Evolutionary conservation across 2,888 invertebrate genomes (phyloP), one percentile per base, ranked within the genome.

Genomic region (Papilio gigon): DNA sequence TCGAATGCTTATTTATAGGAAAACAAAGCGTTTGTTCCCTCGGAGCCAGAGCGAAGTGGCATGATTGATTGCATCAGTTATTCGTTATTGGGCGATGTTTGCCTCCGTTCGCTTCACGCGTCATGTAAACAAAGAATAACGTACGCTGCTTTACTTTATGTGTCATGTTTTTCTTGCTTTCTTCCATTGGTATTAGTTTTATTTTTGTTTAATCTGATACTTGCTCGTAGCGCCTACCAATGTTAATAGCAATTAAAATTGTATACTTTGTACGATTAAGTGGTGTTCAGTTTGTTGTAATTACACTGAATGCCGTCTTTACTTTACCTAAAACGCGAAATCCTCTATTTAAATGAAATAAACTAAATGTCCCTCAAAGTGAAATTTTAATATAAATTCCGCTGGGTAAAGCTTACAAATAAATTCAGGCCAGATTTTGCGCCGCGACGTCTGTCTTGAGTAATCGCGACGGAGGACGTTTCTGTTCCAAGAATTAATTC

Each of bases 371-470:
- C 25, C 44, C 30, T 53, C 20, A 20, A 62, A 58, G 20, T 56
- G 56, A 62, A 65, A 70, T 62, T 60, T 69, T 62, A 62, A 69
- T 69, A 62, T 70, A 62, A 70, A 66, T 70, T 62, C 65, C 61
- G 37, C 27, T 66, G 20, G 56, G 65, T 44, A 62, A 65, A 62
- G 69, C 61, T 42, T 62, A 65, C 69, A 62, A 70, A 69, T 65
- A 61, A 70, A 65, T 70, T 62, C 62, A 62, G 20, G 33, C 56
- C 35, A 35, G 65, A 61, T 66, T 66, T 17, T 44, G 40, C 47
- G 42, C 44, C 62, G 61, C 61, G 44, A 62, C 58, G 56, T 62
- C 53, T 70, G 65, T 25, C 65, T 61, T 62, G 58, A 70, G 62
- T 58, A 69, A 69, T 69, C 61, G 44, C 47, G 56, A 20, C 40